phyloP scores from a whole-genome alignment of 2,888 invertebrate species.

The Pomacea canaliculata region DNA sequence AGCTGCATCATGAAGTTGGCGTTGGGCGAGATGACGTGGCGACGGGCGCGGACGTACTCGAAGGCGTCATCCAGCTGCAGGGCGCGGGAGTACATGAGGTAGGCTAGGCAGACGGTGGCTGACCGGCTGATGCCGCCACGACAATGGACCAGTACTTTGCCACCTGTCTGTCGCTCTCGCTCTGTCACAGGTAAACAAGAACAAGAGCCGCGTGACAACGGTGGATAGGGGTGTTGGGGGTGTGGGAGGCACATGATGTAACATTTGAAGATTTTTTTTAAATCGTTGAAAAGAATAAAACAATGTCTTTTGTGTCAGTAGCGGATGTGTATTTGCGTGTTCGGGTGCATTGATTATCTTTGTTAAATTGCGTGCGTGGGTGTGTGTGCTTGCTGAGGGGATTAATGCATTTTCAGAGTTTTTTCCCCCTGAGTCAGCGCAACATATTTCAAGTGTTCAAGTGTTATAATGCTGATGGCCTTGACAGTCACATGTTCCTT shows the following conservation, averaged over 20 bases:
- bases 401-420: too few species aligned
- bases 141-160: conserved; percentile 64
- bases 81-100: conserved; percentile 59
- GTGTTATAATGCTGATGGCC: too few species aligned
- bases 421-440: too few species aligned
- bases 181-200: conserved; percentile 45
- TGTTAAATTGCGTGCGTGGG: too few species aligned
- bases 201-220: not conserved
- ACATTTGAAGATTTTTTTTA: too few species aligned
- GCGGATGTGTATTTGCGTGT: too few species aligned
- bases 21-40: conserved; percentile 70
- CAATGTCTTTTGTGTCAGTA: too few species aligned
- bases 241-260: not conserved
- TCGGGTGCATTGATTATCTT: too few species aligned
- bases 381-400: too few species aligned
- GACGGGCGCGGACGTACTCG: conserved; percentile 66
- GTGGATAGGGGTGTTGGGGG: not conserved
- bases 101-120: conserved; percentile 65
- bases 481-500: too few species aligned
- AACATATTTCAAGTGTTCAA: too few species aligned
- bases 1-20: conserved; percentile 71
- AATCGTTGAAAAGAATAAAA: too few species aligned
- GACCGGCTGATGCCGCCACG: conserved; percentile 66
- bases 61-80: conserved; percentile 67
- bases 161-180: conserved; percentile 44